These are phyloP conservation scores for Drosophila pectinifera DNA, from an alignment of 1,140 invertebrate genomes.

Conservation along the genomic window DNA sequence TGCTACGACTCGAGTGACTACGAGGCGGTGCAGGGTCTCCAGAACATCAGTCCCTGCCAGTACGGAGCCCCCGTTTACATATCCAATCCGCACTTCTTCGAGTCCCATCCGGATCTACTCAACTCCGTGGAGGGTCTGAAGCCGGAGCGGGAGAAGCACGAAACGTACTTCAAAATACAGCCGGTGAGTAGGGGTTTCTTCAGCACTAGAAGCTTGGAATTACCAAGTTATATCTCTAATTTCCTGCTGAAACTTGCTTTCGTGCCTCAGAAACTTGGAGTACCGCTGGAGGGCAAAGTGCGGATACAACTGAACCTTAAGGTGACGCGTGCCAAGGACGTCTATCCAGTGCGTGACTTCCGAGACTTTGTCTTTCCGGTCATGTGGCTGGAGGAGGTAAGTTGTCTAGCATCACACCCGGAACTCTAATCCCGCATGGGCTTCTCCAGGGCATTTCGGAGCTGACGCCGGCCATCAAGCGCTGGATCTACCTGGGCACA, in stretches of 20 bases:
- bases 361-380: constrained; percentile 93
- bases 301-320: constrained; percentile 93
- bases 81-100: constrained; percentile 95
- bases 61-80: constrained; percentile 94
- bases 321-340: constrained; percentile 90
- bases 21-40: constrained; percentile 90
- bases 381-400: constrained; percentile 94
- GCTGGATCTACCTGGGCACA: constrained; percentile 92
- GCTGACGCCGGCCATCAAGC: constrained; percentile 89
- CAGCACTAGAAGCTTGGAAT: too few species aligned
- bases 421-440: neutral
- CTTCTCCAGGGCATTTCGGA: constrained; percentile 91
- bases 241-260: too few species aligned
- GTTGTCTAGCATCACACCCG: constrained; percentile 12
- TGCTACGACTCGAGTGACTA: constrained; percentile 91
- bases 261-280: constrained; percentile 96
- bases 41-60: constrained; percentile 94
- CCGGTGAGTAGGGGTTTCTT: constrained; percentile 88
- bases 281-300: constrained; percentile 92
- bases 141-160: constrained; percentile 90
- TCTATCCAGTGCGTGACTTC: constrained; percentile 90
- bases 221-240: too few species aligned
- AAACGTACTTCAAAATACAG: constrained; percentile 94
- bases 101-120: constrained; percentile 90
- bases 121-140: constrained; percentile 90